Evolutionary conservation across 2,113 vertebrate species (phyloP).

Genomic region (Coptodon bakossiorum): DNA sequence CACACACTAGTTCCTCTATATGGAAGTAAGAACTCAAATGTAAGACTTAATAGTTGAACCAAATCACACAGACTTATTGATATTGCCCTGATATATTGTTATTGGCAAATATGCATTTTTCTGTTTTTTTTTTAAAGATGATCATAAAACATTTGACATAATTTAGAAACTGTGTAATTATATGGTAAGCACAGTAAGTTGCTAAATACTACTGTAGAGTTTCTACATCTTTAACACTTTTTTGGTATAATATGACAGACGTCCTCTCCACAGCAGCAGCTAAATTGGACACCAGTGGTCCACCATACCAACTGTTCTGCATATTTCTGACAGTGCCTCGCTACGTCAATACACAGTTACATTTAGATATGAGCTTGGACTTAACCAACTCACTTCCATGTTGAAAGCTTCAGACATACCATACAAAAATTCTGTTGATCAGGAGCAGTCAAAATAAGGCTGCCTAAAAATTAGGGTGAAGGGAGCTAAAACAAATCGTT

Average conservation of each 20-base stretch:
- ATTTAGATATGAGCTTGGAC: background rate
- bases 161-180: background rate
- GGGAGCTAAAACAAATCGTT: background rate
- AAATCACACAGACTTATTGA: background rate
- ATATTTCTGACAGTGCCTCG: background rate
- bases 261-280: background rate
- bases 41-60: rapidly evolving
- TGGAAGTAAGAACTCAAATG: background rate
- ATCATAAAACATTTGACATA: background rate
- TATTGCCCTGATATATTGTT: background rate
- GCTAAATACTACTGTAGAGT: background rate
- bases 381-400: background rate
- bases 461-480: background rate
- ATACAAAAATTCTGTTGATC: background rate
- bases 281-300: background rate
- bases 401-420: background rate
- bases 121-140: background rate
- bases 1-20: background rate
- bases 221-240: background rate
- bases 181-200: background rate
- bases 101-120: background rate
- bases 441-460: background rate
- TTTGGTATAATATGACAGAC: background rate
- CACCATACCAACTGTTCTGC: background rate
- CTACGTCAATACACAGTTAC: background rate